Evolutionary conservation across 2,797 vertebrate species (phyloP).

Genomic region (Anniella stebbinsi): DNA sequence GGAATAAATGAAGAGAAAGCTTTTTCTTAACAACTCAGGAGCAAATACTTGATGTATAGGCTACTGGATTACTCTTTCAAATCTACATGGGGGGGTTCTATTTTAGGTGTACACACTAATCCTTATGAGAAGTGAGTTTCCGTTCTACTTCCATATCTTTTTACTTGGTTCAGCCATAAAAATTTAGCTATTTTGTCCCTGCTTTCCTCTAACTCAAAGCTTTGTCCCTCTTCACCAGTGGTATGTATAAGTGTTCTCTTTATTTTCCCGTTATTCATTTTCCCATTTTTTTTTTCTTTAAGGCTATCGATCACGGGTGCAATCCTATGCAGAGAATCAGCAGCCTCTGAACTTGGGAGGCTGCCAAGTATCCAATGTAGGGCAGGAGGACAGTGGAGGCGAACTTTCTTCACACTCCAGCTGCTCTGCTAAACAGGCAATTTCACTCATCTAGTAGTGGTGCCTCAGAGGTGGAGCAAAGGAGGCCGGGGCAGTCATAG

Average conservation of each 20-base stretch:
- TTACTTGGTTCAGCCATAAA: not conserved
- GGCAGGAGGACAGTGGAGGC: too few species aligned
- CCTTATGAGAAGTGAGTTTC: not conserved
- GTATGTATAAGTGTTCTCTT: not conserved
- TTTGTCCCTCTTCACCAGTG: not conserved
- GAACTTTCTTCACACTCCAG: too few species aligned
- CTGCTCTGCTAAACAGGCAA: too few species aligned
- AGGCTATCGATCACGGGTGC: not conserved
- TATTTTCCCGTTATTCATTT: not conserved
- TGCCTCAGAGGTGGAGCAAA: too few species aligned
- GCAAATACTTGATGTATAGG: not conserved
- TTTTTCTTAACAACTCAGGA: not conserved
- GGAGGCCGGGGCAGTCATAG: too few species aligned
- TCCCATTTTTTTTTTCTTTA: not conserved
- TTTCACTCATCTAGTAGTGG: too few species aligned
- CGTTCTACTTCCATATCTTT: not conserved
- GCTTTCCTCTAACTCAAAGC: not conserved
- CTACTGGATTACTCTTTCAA: not conserved
- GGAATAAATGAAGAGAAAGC: not conserved
- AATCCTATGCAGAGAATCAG: too few species aligned
- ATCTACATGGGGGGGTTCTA: not conserved
- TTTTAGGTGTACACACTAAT: not conserved
- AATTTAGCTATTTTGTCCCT: not conserved
- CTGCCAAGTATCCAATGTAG: too few species aligned
- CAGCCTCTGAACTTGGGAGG: too few species aligned